These are phyloP conservation scores for Candidula unifasciata DNA, from an alignment of 2,888 invertebrate species.

Conservation along the genomic window DNA sequence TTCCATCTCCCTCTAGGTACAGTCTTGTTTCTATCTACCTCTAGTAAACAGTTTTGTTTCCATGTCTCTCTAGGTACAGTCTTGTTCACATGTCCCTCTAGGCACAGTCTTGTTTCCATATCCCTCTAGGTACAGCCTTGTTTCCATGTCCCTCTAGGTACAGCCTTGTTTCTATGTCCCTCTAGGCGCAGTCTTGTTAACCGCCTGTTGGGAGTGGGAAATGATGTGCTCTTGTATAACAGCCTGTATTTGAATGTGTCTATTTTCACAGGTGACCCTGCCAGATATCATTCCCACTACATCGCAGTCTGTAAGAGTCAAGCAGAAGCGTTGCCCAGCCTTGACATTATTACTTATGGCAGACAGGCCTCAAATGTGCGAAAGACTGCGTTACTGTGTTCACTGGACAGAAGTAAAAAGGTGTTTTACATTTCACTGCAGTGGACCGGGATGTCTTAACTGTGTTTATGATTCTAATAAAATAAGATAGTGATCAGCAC, in stretches of 20 bases:
- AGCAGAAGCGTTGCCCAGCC: conserved; percentile 79
- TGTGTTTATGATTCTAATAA: no score
- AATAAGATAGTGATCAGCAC: background rate
- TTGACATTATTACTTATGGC: conserved; percentile 84
- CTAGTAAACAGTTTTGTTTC: no score
- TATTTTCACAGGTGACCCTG: conserved; percentile 85
- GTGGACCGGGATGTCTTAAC: conserved; percentile 70
- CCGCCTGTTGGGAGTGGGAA: no score
- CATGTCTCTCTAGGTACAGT: no score
- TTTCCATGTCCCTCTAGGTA: no score
- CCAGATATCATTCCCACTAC: conserved; percentile 87
- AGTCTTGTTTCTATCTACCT: no score
- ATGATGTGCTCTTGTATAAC: background rate
- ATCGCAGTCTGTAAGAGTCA: conserved; percentile 84
- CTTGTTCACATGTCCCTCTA: no score
- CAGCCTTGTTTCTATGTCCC: no score
- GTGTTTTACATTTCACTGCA: conserved; percentile 75
- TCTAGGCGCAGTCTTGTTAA: no score
- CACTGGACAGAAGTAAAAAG: conserved; percentile 77
- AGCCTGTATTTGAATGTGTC: background rate
- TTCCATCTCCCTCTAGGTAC: no score
- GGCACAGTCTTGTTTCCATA: no score
- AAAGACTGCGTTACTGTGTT: conserved; percentile 86
- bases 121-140: no score
- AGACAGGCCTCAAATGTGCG: conserved; percentile 87